phyloP scores from a whole-genome alignment of 1,140 invertebrate species.

The Pogonognathellus flavescens region DNA sequence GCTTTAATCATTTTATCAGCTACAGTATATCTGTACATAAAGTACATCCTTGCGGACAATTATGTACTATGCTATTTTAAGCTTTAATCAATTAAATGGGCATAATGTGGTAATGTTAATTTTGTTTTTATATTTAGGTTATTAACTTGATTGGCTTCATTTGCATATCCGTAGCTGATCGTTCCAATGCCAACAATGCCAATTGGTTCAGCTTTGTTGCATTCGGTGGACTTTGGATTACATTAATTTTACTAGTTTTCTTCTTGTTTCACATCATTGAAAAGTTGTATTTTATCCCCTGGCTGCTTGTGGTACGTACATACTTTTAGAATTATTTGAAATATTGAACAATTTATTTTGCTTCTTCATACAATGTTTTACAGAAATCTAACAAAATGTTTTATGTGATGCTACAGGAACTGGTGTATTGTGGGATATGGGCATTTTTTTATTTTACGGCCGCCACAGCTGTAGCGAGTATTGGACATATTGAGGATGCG shows the following conservation, averaged over 20 bases:
- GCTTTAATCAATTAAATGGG: conserved; percentile 31
- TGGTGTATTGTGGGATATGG: conserved; percentile 81
- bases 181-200: conserved; percentile 72
- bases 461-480: conserved; percentile 76
- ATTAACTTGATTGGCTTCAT: conserved; percentile 86
- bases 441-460: conserved; percentile 80
- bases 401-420: conserved; percentile 74
- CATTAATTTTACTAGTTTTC: conserved; percentile 82
- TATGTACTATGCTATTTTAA: not conserved
- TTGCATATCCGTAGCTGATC: conserved; percentile 78
- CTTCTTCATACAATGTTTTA: conserved; percentile 3
- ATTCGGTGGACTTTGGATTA: conserved; percentile 88
- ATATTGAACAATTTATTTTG: too few relatives aligned
- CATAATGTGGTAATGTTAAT: conserved; percentile 49
- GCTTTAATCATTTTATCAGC: not conserved
- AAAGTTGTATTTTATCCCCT: conserved; percentile 87
- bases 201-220: conserved; percentile 86
- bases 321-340: too few relatives aligned
- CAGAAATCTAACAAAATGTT: conserved; percentile 17
- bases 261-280: conserved; percentile 90
- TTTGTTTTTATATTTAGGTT: conserved; percentile 74
- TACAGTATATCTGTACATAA: not conserved
- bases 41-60: not conserved
- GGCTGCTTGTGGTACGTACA: conserved; percentile 84
- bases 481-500: conserved; percentile 70